Evolutionary conservation across 30 jellyfish, hydroid and myxozoan genomes (phyloP).

Genomic region (Cassiopea xamachana): DNA sequence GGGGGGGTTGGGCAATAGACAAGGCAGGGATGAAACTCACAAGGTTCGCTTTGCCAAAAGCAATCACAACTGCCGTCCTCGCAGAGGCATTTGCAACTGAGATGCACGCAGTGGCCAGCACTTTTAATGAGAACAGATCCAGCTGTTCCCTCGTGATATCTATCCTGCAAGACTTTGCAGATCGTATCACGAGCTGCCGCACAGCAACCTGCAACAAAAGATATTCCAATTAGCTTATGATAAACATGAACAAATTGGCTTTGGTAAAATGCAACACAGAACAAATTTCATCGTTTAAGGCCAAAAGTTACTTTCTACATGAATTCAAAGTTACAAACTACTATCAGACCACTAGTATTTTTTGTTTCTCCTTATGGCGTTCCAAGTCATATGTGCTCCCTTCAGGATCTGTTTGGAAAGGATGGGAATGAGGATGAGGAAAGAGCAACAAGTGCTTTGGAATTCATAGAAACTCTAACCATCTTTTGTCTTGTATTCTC

Average conservation of each 20-base stretch:
- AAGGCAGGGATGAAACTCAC: conserved; percentile 33
- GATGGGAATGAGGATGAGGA: background rate
- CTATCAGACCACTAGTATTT: too few relatives aligned
- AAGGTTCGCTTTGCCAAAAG: conserved; percentile 95
- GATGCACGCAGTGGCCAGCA: conserved; percentile 93
- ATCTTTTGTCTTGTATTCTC: conserved; percentile 94
- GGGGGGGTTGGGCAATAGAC: too few relatives aligned
- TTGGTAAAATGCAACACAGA: too few relatives aligned
- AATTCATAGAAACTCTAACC: conserved; percentile 44
- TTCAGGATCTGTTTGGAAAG: background rate
- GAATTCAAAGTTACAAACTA: too few relatives aligned
- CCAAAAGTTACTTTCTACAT: too few relatives aligned
- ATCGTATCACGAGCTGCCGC: conserved; percentile 73
- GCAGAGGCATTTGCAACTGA: conserved; percentile 92
- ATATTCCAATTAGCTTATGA: background rate
- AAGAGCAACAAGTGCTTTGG: background rate
- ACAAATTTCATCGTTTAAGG: too few relatives aligned
- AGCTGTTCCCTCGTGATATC: conserved; percentile 92
- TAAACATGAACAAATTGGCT: background rate
- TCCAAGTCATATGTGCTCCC: too few relatives aligned
- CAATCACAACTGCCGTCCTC: conserved; percentile 97
- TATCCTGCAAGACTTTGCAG: conserved; percentile 66
- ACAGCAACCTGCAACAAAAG: conserved; percentile 89
- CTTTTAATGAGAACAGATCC: conserved; percentile 95
- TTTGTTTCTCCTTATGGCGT: too few relatives aligned